Evolutionary conservation across 1,140 invertebrate species (phyloP).

Genomic region (Lethrus apterus): DNA sequence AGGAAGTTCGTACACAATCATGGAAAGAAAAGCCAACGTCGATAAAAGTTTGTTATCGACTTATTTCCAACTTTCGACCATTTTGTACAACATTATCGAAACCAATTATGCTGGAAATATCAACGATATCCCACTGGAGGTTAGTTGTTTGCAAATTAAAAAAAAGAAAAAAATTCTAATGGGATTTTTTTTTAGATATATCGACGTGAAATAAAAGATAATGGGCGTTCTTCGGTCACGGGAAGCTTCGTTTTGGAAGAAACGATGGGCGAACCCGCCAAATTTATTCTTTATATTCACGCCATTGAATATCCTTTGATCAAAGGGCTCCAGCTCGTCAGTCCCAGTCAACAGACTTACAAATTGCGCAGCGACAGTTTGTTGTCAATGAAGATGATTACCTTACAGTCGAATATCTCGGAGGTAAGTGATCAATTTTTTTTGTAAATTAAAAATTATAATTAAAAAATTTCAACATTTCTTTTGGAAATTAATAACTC

Average conservation of each 20-base stretch:
- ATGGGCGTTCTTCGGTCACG: slow-evolving; percentile 41
- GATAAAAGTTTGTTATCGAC: slow-evolving; percentile 43
- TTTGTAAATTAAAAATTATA: background rate
- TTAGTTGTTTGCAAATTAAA: slow-evolving; percentile 22
- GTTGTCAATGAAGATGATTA: slow-evolving; percentile 46
- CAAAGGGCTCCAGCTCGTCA: slow-evolving; percentile 41
- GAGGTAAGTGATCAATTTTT: slow-evolving; percentile 44
- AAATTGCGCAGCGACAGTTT: slow-evolving; percentile 41
- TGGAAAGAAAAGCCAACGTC: slow-evolving; percentile 44
- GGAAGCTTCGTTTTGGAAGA: slow-evolving; percentile 46
- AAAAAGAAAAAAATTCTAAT: background rate
- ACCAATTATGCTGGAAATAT: slow-evolving; percentile 45
- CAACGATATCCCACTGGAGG: slow-evolving; percentile 48
- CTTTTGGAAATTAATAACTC: background rate
- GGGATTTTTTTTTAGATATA: slow-evolving; percentile 37
- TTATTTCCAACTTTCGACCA: slow-evolving; percentile 48
- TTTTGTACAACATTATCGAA: slow-evolving; percentile 43
- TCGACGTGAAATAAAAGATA: slow-evolving; percentile 42
- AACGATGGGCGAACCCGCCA: slow-evolving; percentile 42
- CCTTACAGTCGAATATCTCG: slow-evolving; percentile 44
- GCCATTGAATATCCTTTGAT: slow-evolving; percentile 44
- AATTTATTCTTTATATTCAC: slow-evolving; percentile 44
- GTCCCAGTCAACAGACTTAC: slow-evolving; percentile 43
- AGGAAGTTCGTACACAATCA: slow-evolving; percentile 43
- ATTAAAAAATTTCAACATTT: background rate